Percentiles rank a stretch among this genome's conserved stretches.
Conservation (phyloP, 1,140 invertebrate genomes). For the Drosophila ohnishii region DNA sequence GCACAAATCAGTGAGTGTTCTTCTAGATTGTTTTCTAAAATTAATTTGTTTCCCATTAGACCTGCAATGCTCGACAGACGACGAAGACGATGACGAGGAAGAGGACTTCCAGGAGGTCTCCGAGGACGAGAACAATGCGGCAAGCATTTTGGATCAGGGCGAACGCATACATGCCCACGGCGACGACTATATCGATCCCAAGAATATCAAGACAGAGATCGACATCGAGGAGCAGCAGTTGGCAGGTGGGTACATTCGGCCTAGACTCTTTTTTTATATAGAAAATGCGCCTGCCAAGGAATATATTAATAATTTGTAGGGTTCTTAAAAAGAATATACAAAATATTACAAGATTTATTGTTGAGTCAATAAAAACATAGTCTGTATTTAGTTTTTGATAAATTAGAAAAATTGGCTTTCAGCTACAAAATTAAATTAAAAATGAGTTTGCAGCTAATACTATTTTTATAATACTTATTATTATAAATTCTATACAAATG, state of each 20-base stretch:
- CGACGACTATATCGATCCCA: conserved; percentile 69
- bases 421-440: background rate
- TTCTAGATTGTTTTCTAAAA: conserved; percentile 20
- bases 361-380: background rate
- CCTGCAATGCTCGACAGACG: conserved; percentile 89
- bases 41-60: conserved; percentile 83
- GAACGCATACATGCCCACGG: conserved; percentile 69
- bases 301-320: background rate
- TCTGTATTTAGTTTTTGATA: background rate
- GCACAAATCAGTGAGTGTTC: conserved; percentile 4
- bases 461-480: background rate
- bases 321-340: background rate
- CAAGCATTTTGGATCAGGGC: conserved; percentile 84
- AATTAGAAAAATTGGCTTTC: background rate
- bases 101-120: conserved; percentile 88
- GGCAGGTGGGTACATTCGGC: conserved; percentile 48
- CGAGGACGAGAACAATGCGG: conserved; percentile 84
- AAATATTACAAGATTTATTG: background rate
- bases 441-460: background rate
- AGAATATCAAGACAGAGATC: conserved; percentile 74
- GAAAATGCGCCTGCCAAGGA: background rate
- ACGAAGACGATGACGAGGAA: conserved; percentile 86
- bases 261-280: background rate
- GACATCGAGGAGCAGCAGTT: conserved; percentile 69
- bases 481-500: background rate